These are phyloP conservation scores for Orientallactaga bullata DNA, from an alignment of 2,113 vertebrate genomes.

Conservation along the genomic window DNA sequence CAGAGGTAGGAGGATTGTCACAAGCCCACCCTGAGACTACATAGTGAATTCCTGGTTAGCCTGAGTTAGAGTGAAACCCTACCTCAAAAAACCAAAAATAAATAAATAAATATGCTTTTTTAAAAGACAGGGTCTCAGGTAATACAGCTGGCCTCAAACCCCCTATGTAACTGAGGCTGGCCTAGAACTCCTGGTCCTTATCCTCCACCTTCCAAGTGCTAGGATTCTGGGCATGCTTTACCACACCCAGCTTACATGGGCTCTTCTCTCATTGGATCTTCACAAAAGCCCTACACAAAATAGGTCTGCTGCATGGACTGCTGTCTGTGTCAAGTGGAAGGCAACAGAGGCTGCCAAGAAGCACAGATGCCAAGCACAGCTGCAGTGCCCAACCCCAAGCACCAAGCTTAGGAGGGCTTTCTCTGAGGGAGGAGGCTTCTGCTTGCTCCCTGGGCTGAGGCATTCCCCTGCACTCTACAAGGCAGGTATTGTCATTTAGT, in stretches of 20 bases:
- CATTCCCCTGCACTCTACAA: constrained; percentile 32
- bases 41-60: too few species aligned
- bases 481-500: constrained; percentile 38
- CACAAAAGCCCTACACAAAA: constrained; percentile 9
- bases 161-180: not conserved
- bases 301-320: not conserved
- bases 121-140: not conserved
- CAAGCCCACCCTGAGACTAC: too few species aligned
- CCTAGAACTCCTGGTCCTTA: not conserved
- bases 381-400: constrained; percentile 39
- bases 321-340: constrained; percentile 24
- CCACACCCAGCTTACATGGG: not conserved
- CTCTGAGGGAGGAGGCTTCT: not conserved
- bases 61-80: too few species aligned
- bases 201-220: not conserved
- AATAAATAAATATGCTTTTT: too few species aligned
- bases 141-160: not conserved
- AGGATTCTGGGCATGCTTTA: not conserved
- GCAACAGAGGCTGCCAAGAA: constrained; percentile 30
- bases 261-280: constrained; percentile 31
- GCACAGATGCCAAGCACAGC: constrained; percentile 50
- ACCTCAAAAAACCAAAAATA: too few species aligned
- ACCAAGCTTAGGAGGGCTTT: constrained; percentile 33
- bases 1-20: too few species aligned
- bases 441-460: not conserved